Percentiles rank a stretch among this genome's conserved stretches.
Conservation (phyloP, 2,888 invertebrate species). For the Imbricaverruca yamaguchii region DNA sequence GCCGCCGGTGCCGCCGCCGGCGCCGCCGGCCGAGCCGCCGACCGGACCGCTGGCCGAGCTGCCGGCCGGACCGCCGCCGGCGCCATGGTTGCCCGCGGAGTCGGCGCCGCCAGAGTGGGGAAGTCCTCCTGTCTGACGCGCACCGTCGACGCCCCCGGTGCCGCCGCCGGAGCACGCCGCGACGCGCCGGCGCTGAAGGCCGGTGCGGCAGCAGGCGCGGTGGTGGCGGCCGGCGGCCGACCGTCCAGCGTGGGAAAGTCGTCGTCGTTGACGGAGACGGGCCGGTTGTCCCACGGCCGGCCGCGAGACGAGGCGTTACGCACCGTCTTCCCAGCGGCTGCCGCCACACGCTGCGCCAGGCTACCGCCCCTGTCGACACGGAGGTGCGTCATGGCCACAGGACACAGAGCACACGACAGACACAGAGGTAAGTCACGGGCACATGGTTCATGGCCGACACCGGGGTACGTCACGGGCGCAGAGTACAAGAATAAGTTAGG, state of each 20-base stretch:
- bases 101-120: background rate
- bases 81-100: no score
- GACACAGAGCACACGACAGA: no score
- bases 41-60: no score
- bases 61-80: no score
- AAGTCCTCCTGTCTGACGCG: background rate
- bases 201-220: background rate
- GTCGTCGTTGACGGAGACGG: background rate
- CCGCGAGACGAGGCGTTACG: background rate
- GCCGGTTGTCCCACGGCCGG: slow-evolving; percentile 6
- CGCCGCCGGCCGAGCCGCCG: no score
- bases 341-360: slow-evolving; percentile 7
- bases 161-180: background rate
- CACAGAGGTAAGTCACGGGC: no score
- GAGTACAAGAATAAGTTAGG: no score
- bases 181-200: background rate
- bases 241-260: background rate
- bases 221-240: background rate
- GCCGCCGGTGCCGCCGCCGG: no score
- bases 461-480: no score
- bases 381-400: no score
- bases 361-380: background rate
- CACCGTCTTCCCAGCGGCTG: background rate
- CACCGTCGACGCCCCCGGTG: no score
- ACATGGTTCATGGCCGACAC: no score